Evolutionary conservation across 2,888 invertebrate species (phyloP).

Genomic region (Drosophila niveifrons): DNA sequence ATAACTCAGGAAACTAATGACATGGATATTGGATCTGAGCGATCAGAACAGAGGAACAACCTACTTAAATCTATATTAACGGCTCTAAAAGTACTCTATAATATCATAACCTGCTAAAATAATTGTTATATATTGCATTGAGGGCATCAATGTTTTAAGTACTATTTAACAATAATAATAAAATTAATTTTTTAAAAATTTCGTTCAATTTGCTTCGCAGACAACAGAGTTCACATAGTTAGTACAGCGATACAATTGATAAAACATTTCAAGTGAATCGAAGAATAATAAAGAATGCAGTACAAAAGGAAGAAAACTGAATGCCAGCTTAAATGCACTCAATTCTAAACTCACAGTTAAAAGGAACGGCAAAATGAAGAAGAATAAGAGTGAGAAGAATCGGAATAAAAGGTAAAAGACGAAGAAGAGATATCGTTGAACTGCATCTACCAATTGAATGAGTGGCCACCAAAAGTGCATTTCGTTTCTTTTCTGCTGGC

Average conservation of each 20-base stretch:
- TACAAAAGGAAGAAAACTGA: not conserved
- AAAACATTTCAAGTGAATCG: not conserved
- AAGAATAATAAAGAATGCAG: not conserved
- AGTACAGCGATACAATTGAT: not conserved
- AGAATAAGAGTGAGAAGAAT: constrained; percentile 1
- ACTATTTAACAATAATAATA: too few species aligned
- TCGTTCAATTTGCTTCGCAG: too few species aligned
- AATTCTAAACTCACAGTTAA: constrained; percentile 1
- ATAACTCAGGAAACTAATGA: too few species aligned
- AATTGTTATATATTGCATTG: too few species aligned
- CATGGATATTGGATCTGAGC: too few species aligned
- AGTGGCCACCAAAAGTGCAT: constrained; percentile 36
- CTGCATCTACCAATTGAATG: constrained; percentile 36
- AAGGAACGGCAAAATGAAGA: constrained; percentile 17
- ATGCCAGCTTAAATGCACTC: not conserved
- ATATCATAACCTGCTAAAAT: too few species aligned
- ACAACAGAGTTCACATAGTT: constrained; percentile 11
- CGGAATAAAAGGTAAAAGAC: constrained; percentile 1
- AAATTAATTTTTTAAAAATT: too few species aligned
- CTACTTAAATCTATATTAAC: too few species aligned
- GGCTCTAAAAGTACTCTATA: too few species aligned
- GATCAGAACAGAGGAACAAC: too few species aligned
- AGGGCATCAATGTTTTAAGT: too few species aligned
- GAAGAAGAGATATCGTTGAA: constrained; percentile 31
- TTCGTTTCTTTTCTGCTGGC: constrained; percentile 13